Evolutionary conservation across 2,888 invertebrate species (phyloP), one percentile per base, ranked within the genome.

Genomic region (Hoplodrina blanda): DNA sequence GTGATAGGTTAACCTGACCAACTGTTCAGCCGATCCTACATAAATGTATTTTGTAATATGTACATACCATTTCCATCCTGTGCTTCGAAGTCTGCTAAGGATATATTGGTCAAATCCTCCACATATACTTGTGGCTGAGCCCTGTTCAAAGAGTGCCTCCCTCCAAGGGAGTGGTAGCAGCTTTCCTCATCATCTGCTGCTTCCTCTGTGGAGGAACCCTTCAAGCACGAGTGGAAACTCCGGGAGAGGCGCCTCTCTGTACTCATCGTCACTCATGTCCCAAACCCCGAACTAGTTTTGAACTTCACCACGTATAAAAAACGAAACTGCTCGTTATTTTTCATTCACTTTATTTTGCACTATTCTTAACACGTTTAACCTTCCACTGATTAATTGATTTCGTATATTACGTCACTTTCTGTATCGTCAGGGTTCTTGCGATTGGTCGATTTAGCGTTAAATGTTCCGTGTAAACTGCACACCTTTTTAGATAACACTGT

Each of bases 221-320:
- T 97, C 84, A 97, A 95, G 87, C 97, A 97, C 75, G 97, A 97
- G 93, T 97, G 97, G 91, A 97, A 97, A 89, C 97, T 97, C 90
- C 97, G 96, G 61, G 97, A 97, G 80, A 97, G 95, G 73, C 97
- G 96, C 78, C 97, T 93, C 88, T 96, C 96, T 89, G 96, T 95
- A 85, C 96, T 96, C 96, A 96, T 96, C 85, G 83, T 95, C 91
- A 91, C 88, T 90, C 95, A 95, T 95, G 89, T 94, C 95, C 92
- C 86, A 80, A 85, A 85, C 87, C 80, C 87, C 84, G 75, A 87
- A 85, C 86, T 68, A 75, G 54, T 78, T 76, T 71, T 82, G 56
- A 87, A 84, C 83, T 80, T 79, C 85, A 84, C 80, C 84, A 88
- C 88, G 82, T 68, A 78, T 72, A 65, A 80, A 78, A 66, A 63